Evolutionary conservation across 23 tunicate species (phyloP), one percentile per base, ranked within the genome.

Genomic region (Ciona savignyi): DNA sequence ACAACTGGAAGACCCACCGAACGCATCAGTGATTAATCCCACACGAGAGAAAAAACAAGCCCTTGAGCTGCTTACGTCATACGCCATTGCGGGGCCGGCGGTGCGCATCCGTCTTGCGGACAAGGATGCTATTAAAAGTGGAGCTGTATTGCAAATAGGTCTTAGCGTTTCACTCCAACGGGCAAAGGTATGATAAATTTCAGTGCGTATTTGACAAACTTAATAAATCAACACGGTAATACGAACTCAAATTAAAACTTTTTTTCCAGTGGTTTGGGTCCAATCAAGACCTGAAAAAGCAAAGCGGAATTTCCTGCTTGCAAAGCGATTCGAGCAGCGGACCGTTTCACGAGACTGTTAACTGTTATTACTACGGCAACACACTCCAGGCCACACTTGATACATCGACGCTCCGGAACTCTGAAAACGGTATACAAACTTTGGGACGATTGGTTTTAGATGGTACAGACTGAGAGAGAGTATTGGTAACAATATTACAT

Each of bases 1-100:
- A 0, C 84, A 76, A 32, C 80, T 88, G n/a, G 96, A 77, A 34
- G 96, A 88, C 34, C 75, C 86, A 0, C 96, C 87, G 4, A 63
- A 74, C 35, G 31, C 66, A 23, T 27, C 64, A 6, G 29, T 60
- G 3, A 68, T 62, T 22, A 30, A 29, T 29, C 3, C 30, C 2
- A 48, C 21, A 26, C 24, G 1, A 4, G 29, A n/a, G 1, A 25
- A 32, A 20, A n/a, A 70, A 26, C 56, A 48, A 2, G 4, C 23
- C 23, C 11, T 11, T 6, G 31, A 63, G 6, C 20, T 31, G 4
- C 65, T 65, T 32, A 67, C 60, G 24, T 1, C 27, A 21, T 74
- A 72, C 60, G 75, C 30, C 2, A 67, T 76, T 1, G 87, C 82
- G 29, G 96, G 96, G 1, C 86, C 96, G 2, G 78, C 81, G 26